These are phyloP conservation scores for Kuschelorhynchus macadamiae DNA, from an alignment of 2,888 invertebrate species.

Conservation along the genomic window DNA sequence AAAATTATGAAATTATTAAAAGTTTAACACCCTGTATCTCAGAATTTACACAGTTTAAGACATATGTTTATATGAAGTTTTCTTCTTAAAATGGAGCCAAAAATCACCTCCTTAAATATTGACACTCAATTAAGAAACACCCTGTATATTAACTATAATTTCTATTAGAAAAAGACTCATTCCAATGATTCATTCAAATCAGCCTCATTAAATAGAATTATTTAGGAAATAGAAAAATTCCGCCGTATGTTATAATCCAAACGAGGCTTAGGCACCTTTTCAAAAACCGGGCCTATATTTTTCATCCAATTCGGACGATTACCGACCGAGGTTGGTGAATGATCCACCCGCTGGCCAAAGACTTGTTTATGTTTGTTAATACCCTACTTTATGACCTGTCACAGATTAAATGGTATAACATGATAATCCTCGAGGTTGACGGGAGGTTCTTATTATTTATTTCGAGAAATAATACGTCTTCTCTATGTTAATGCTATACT, in stretches of 20 bases:
- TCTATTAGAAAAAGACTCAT: too few relatives aligned
- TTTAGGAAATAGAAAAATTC: too few relatives aligned
- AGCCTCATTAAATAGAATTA: too few relatives aligned
- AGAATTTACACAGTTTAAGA: too few relatives aligned
- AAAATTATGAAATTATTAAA: too few relatives aligned
- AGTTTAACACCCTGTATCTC: too few relatives aligned
- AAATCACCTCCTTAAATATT: too few relatives aligned
- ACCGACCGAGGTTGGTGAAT: constrained; percentile 26
- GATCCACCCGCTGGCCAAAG: constrained; percentile 57
- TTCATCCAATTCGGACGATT: constrained; percentile 27
- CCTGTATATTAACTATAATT: too few relatives aligned
- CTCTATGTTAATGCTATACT: constrained; percentile 16
- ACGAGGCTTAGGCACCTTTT: constrained; percentile 13
- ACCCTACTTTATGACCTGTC: constrained; percentile 58
- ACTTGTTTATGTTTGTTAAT: constrained; percentile 59
- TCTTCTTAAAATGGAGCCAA: too few relatives aligned
- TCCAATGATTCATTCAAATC: too few relatives aligned
- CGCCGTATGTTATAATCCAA: neutral
- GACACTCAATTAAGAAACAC: too few relatives aligned
- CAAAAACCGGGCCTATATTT: constrained; percentile 40
- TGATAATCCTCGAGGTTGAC: constrained; percentile 59
- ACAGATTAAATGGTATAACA: constrained; percentile 61
- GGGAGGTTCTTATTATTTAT: constrained; percentile 53
- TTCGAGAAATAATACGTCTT: constrained; percentile 26
- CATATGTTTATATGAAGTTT: too few relatives aligned